Percentiles rank a stretch among this genome's conserved stretches.
Evolutionary conservation across 1,140 invertebrate genomes (phyloP).

Genomic region (Acromyrmex heyeri): DNA sequence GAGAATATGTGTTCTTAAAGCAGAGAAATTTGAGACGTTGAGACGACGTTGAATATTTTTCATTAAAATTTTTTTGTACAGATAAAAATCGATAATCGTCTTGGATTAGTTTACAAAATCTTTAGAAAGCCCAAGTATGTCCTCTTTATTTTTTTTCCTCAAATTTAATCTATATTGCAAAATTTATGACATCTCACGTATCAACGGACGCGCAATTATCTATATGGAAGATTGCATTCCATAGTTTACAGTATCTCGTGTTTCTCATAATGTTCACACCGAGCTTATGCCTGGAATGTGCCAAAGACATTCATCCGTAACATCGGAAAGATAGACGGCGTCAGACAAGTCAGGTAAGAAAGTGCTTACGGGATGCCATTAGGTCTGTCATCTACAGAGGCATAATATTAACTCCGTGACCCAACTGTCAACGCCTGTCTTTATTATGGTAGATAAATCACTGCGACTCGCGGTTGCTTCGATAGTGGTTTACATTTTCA

Average conservation of each 20-base stretch:
- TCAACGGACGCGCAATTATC: neutral
- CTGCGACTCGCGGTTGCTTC: neutral
- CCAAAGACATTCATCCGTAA: conserved; percentile 33
- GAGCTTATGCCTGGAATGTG: conserved; percentile 45
- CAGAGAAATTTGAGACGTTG: too few species aligned
- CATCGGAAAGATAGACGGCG: conserved; percentile 40
- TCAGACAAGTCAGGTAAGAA: conserved; percentile 41
- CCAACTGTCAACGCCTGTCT: conserved; percentile 36
- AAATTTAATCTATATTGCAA: neutral
- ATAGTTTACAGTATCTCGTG: neutral
- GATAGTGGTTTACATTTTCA: conserved; percentile 18
- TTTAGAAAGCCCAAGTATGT: neutral
- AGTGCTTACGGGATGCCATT: conserved; percentile 43
- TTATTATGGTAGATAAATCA: neutral
- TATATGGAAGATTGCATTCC: conserved; percentile 10
- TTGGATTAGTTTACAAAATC: neutral
- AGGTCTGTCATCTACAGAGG: conserved; percentile 17
- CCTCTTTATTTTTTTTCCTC: neutral
- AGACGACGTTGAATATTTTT: too few species aligned
- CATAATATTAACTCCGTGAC: conserved; percentile 51
- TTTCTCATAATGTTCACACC: conserved; percentile 31
- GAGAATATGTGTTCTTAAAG: too few species aligned
- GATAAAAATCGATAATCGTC: too few species aligned
- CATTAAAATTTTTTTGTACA: too few species aligned
- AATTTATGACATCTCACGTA: neutral